These are phyloP conservation scores for Oligia latruncula DNA, from an alignment of 2,888 invertebrate genomes.

Conservation along the genomic window DNA sequence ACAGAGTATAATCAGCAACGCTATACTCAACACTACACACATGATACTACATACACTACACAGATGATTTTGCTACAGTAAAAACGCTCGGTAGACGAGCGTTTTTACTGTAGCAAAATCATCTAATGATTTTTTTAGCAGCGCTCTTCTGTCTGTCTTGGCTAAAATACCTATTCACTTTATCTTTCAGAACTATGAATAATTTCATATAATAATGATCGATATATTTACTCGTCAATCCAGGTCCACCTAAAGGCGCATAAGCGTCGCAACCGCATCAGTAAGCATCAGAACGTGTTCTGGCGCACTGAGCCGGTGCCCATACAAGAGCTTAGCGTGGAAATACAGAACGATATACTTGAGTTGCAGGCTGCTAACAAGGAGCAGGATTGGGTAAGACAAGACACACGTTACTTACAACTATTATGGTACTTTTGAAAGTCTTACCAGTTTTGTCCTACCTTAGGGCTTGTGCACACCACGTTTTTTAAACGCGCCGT, in stretches of 20 bases:
- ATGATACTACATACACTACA: too few relatives aligned
- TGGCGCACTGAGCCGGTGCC: slow-evolving; percentile 84
- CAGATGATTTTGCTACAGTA: too few relatives aligned
- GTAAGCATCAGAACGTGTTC: slow-evolving; percentile 77
- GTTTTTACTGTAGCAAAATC: neutral
- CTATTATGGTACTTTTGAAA: too few relatives aligned
- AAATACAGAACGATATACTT: slow-evolving; percentile 80
- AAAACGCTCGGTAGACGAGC: too few relatives aligned
- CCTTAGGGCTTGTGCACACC: too few relatives aligned
- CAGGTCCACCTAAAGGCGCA: slow-evolving; percentile 83
- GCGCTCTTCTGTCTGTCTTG: too few relatives aligned
- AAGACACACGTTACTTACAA: neutral
- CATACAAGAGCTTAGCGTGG: slow-evolving; percentile 83
- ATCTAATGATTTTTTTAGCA: neutral
- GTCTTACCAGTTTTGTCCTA: too few relatives aligned
- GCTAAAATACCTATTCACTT: neutral
- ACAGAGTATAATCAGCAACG: neutral
- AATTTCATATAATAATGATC: neutral
- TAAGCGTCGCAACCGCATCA: slow-evolving; percentile 80
- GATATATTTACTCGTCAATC: neutral
- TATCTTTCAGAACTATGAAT: too few relatives aligned
- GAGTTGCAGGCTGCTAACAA: slow-evolving; percentile 74
- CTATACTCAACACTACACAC: neutral
- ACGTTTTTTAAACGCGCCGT: too few relatives aligned
- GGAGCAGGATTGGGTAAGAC: slow-evolving; percentile 43